A percentile compares a stretch with the other conserved stretches of the same genome.
phyloP scores from a whole-genome alignment of 2,797 vertebrate genomes.

The Streptopelia turtur region DNA sequence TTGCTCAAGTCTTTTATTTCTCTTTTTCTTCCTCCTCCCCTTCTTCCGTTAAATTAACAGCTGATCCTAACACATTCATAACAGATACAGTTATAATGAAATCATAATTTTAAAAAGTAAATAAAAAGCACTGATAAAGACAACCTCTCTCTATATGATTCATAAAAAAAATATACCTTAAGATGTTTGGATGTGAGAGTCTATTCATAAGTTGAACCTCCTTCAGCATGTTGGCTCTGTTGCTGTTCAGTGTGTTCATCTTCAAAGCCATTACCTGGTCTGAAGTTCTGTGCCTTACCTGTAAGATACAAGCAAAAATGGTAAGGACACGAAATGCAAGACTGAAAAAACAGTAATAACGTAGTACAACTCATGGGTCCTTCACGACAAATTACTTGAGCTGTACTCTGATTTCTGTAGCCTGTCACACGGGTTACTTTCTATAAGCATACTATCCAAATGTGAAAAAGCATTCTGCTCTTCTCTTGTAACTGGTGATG shows the following conservation, averaged over 20 bases:
- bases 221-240: conserved; percentile 96
- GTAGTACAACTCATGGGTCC: not conserved
- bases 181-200: conserved; percentile 92
- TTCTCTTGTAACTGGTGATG: not conserved
- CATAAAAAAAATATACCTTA: conserved; percentile 78
- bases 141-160: not conserved
- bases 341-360: not conserved
- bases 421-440: not conserved
- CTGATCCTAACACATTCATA: not conserved
- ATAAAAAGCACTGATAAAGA: not conserved
- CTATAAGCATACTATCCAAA: not conserved
- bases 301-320: conserved; percentile 22
- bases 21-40: not conserved
- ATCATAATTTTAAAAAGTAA: not conserved
- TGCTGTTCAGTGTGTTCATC: conserved; percentile 98
- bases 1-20: not conserved
- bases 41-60: not conserved
- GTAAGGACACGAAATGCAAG: not conserved
- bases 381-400: not conserved
- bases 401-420: not conserved
- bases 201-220: conserved; percentile 98
- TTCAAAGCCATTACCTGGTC: conserved; percentile 98
- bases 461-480: not conserved
- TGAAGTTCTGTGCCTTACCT: conserved; percentile 93
- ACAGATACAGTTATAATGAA: not conserved